Base-by-base conservation (phyloP, 2,113 vertebrate genomes). In the Bujurquina vittata region DNA sequence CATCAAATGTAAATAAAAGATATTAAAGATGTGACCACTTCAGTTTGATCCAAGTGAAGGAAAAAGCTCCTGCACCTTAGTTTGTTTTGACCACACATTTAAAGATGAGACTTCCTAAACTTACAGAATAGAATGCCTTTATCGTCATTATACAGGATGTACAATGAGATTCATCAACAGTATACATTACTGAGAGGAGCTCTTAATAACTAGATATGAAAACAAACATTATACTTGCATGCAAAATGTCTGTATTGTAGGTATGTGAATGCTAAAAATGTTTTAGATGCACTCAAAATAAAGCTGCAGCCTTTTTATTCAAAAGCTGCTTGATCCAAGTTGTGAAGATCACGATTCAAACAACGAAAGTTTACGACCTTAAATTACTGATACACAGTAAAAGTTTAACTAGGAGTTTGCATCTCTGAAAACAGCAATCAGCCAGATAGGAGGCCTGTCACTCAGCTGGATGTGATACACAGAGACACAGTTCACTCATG, bases 1-100 rank as follows among this genome's bases (percentile, higher is more conserved):
- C 29, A 69, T 69, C 10, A 69, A 11, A 29, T 49, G 18, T 5
- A 69, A 52, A 52, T 17, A 29, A 69, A 29, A 20, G 6, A 2
- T 46, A 20, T 7, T 7, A 52, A 52, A 17, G 49, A 20, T 52
- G 49, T 17, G 49, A 20, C 2, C 3, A 15, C 49, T 69, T 69
- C 26, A 31, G 65, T 20, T 72, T 0, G 0, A 20, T 69, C 14
- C 0, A 0, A 55, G 29, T 72, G 43, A 52, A 31, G 31, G 43
- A 52, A 52, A 52, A 18, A 31, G 65, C 43, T 31, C 26, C 65
- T 26, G 3, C 31, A 15, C 15, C 65, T 69, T 29, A 52, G 23
- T 52, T 72, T 72, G 65, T 52, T 7, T 72, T 72, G 43, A 23
- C 65, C 49, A 3, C 43, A 31, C 23, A 20, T 46, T 72, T 12